Percentiles rank a stretch among this genome's conserved stretches.
Conservation (phyloP, 2,797 vertebrate species). For the Lepus oiostolus region DNA sequence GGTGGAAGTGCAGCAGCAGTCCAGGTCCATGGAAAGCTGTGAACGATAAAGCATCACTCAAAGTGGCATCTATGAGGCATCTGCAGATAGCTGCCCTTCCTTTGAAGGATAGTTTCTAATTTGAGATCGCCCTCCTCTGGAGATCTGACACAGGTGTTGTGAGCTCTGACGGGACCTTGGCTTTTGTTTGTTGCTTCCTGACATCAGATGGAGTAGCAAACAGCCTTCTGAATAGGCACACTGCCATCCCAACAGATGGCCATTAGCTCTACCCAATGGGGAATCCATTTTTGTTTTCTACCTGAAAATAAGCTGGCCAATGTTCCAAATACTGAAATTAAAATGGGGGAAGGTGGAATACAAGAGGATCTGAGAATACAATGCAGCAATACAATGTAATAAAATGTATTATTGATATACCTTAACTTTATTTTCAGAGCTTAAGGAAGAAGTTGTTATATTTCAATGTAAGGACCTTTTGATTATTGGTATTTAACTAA, state of each 20-base stretch:
- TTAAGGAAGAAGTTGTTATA: background rate
- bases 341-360: background rate
- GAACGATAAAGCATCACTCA: conserved; percentile 5
- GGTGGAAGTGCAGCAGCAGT: too few relatives aligned
- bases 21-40: background rate
- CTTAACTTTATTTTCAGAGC: background rate
- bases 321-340: background rate
- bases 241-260: conserved; percentile 55
- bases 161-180: background rate
- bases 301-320: conserved; percentile 29
- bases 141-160: background rate
- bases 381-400: too few relatives aligned
- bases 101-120: conserved; percentile 38
- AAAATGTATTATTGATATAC: background rate
- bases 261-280: background rate
- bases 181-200: background rate
- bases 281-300: conserved; percentile 37
- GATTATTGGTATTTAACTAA: background rate
- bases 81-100: background rate
- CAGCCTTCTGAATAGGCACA: background rate
- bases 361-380: background rate
- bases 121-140: background rate
- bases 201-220: background rate
- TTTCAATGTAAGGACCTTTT: background rate
- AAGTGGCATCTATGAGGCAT: background rate